Percentiles rank a stretch among this genome's conserved stretches.
These are phyloP conservation scores for Rhea pennata DNA, from an alignment of 2,113 vertebrate genomes.

Conservation along the genomic window DNA sequence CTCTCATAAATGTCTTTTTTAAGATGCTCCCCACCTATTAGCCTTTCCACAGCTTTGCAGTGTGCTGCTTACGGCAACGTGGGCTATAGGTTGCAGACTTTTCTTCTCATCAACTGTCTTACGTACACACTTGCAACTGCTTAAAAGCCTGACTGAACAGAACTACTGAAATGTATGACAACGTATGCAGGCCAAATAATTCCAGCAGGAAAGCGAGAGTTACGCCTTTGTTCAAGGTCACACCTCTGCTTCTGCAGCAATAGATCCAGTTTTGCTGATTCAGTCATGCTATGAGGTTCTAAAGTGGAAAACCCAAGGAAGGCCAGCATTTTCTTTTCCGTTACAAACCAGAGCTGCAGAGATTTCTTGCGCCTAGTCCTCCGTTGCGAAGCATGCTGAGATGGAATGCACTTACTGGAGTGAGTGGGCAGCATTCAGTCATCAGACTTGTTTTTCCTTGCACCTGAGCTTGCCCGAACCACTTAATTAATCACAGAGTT, in stretches of 20 bases:
- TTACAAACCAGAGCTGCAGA: not conserved
- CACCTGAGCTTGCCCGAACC: conserved; percentile 7
- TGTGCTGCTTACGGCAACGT: fast-evolving
- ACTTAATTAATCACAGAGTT: conserved; percentile 32
- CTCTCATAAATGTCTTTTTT: fast-evolving
- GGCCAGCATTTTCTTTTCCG: not conserved
- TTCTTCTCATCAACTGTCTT: not conserved
- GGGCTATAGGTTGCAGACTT: not conserved
- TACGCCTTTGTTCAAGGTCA: not conserved
- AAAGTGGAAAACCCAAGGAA: not conserved
- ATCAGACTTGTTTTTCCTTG: conserved; percentile 14
- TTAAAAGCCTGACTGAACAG: not conserved
- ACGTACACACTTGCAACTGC: not conserved
- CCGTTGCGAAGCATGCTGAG: not conserved
- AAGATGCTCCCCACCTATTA: not conserved
- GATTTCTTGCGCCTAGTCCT: not conserved
- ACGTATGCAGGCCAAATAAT: not conserved
- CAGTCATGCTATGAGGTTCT: not conserved
- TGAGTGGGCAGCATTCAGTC: not conserved
- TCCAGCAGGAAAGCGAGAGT: not conserved
- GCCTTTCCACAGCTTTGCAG: not conserved
- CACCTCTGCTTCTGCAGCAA: fast-evolving
- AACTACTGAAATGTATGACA: fast-evolving
- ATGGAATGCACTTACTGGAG: conserved; percentile 32
- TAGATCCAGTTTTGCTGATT: fast-evolving